A percentile compares a stretch with the other conserved stretches of the same genome.
Conservation (phyloP, 2,113 vertebrate genomes). For the Tachycineta bicolor region DNA sequence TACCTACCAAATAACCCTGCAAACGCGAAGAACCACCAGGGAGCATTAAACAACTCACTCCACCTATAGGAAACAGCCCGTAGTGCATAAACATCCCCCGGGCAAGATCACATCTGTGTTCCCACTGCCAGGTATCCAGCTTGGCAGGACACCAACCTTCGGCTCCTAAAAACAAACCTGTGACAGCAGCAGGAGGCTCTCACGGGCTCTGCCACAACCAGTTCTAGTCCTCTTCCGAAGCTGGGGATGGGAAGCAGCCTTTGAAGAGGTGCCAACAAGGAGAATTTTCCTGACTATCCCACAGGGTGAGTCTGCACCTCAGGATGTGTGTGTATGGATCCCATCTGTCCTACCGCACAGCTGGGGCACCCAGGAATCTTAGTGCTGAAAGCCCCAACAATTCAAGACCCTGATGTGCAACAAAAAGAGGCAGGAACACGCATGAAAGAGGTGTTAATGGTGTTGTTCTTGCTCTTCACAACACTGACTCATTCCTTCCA, state of each 20-base stretch:
- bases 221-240: background rate
- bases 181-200: background rate
- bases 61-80: background rate
- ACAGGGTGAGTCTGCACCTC: background rate
- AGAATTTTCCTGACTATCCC: background rate
- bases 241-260: background rate
- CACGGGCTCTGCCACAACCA: fast-evolving
- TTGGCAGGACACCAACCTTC: background rate
- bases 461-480: background rate
- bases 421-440: background rate
- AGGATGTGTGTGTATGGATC: background rate
- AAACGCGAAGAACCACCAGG: background rate
- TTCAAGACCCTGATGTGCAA: background rate
- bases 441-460: background rate
- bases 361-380: background rate
- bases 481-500: slow-evolving; percentile 18
- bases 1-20: background rate
- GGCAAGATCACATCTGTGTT: fast-evolving
- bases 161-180: background rate
- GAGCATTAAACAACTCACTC: background rate
- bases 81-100: background rate
- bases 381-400: background rate
- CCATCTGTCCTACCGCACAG: background rate
- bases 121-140: background rate
- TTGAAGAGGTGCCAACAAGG: background rate